Evolutionary conservation across 1,140 invertebrate genomes (phyloP).

Genomic region (Micrasema longulum): DNA sequence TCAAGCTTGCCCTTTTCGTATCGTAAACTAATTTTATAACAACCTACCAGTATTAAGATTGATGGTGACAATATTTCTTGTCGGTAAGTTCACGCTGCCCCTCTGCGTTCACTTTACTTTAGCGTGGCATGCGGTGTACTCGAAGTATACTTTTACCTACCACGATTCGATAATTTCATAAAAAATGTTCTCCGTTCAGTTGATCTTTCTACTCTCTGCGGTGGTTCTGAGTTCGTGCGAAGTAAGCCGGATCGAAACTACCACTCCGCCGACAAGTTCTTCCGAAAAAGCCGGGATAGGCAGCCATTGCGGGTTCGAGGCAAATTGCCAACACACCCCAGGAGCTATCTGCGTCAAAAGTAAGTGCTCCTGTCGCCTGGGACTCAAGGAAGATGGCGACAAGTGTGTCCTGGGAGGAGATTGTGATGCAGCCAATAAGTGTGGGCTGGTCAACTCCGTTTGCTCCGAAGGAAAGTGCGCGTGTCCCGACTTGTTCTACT

Average conservation of each 20-base stretch:
- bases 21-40: too few species aligned
- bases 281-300: background rate
- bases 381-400: background rate
- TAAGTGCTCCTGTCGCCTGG: background rate
- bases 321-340: constrained; percentile 2
- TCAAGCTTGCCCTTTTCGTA: too few species aligned
- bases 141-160: background rate
- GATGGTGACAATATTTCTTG: too few species aligned
- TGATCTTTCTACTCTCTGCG: background rate
- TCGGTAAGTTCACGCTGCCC: background rate
- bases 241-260: background rate
- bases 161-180: background rate
- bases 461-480: background rate
- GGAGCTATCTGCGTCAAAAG: background rate
- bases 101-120: background rate
- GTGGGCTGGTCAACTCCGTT: background rate
- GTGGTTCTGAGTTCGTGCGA: background rate
- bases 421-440: background rate
- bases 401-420: background rate
- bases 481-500: background rate
- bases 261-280: background rate
- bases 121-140: background rate
- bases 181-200: background rate
- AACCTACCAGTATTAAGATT: too few species aligned
- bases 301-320: background rate